Conservation (phyloP, 2,113 vertebrate genomes). For the Mus pahari region DNA sequence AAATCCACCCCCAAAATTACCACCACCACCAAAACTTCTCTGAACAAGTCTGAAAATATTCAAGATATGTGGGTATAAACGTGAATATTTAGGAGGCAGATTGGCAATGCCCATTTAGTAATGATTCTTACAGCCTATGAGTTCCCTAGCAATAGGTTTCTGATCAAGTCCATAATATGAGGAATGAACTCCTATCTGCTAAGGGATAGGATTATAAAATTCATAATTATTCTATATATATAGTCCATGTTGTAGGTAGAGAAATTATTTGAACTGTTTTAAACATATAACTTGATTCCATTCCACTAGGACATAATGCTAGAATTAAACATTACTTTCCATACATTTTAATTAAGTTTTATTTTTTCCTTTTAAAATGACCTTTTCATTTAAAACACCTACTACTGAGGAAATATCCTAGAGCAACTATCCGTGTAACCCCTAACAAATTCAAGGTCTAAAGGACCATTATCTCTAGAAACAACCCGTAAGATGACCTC, state of each 20-base stretch:
- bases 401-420: not conserved
- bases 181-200: not conserved
- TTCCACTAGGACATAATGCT: too few species aligned
- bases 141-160: not conserved
- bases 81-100: not conserved
- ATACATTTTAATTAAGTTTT: not conserved
- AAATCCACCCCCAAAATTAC: too few species aligned
- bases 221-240: slow-evolving; percentile 36
- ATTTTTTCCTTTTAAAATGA: not conserved
- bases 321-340: too few species aligned
- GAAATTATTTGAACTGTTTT: not conserved
- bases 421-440: not conserved
- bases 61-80: not conserved
- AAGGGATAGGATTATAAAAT: not conserved
- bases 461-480: not conserved
- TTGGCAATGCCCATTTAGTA: not conserved
- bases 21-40: not conserved
- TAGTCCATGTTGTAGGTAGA: not conserved
- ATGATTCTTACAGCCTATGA: not conserved
- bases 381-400: not conserved
- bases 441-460: too few species aligned
- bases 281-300: too few species aligned
- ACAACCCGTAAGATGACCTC: not conserved
- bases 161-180: not conserved
- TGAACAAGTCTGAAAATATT: not conserved